Evolutionary conservation across 2,797 vertebrate genomes (phyloP), one percentile per base, ranked within the genome.

Genomic region (Neoniphon sammara): DNA sequence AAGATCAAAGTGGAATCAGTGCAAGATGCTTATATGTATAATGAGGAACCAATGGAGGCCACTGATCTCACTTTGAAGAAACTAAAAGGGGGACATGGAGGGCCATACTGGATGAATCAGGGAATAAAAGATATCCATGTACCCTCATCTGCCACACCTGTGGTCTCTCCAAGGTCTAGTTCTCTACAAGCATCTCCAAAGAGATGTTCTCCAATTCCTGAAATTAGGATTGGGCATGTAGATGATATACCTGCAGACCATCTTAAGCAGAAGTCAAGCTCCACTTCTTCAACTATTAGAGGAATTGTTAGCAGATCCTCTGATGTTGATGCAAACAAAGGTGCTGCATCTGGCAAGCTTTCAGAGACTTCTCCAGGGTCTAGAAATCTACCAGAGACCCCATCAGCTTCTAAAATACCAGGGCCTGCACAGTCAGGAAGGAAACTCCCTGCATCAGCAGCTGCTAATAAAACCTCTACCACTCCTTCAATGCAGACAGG

Each of bases 1-100:
- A 97, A 97, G 85, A 90, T 97, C 67, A 95, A 94, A 83, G 89
- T 95, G 73, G 93, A 95, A 80, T 93, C 94, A 7, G 70, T 87
- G 52, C 83, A 93, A 82, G 94, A 81, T 2, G 27, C 0, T 0
- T 49, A 50, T 65, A 63, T 58, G 74, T 85, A 70, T 77, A 85
- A 89, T 73, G 94, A 95, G 20, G 77, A 91, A 66, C 86, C 89
- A 0, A 9, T 81, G 11, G 77, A 87, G 83, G 94, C 92, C 7
- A 82, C 95, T 86, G 96, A 98, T 93, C 90, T 98, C 53, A 95
- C 93, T 55, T 81, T 84, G 18, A 92, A 90, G 36, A 77, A 81
- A 44, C 50, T 79, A 15, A 90, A 87, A 80, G 80, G 73, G 8
- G 84, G 77, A 12, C 88, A 88, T 53, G 92, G 93, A 47, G 92